Evolutionary conservation across 1,140 invertebrate genomes (phyloP).

Genomic region (Apocrypta bakeri): DNA sequence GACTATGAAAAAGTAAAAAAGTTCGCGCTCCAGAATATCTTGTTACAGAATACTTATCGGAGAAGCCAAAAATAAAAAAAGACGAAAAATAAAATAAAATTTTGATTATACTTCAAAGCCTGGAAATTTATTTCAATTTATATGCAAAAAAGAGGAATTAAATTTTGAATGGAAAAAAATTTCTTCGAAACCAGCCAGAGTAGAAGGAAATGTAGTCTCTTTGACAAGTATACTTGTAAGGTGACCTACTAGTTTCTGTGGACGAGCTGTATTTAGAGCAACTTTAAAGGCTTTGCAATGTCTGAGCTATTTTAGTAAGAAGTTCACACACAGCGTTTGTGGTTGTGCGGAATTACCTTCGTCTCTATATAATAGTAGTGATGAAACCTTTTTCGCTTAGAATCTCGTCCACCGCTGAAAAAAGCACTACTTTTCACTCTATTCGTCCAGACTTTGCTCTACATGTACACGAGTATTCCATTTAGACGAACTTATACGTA

Average conservation of each 20-base stretch:
- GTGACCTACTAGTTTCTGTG: constrained; percentile 35
- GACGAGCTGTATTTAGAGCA: constrained; percentile 20
- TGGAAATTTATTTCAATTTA: constrained; percentile 29
- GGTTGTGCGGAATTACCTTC: constrained; percentile 5
- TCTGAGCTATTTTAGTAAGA: neutral
- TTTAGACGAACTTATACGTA: too few species aligned
- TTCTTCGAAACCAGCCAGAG: neutral
- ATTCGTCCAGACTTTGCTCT: neutral
- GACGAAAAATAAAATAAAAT: neutral
- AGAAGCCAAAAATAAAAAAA: neutral
- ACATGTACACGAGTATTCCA: neutral
- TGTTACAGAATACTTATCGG: neutral
- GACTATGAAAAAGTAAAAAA: neutral
- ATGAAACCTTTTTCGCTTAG: neutral
- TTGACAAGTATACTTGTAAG: constrained; percentile 5
- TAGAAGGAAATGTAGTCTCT: constrained; percentile 26
- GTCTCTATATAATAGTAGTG: neutral
- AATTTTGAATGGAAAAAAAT: neutral
- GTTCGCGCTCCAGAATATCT: neutral
- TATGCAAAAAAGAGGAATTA: constrained; percentile 12
- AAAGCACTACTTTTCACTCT: neutral
- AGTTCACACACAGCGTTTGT: neutral
- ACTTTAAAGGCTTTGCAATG: constrained; percentile 8
- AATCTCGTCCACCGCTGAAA: neutral
- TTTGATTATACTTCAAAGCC: neutral